phyloP scores from a whole-genome alignment of 2,888 invertebrate genomes.

The Epinotia nisella region DNA sequence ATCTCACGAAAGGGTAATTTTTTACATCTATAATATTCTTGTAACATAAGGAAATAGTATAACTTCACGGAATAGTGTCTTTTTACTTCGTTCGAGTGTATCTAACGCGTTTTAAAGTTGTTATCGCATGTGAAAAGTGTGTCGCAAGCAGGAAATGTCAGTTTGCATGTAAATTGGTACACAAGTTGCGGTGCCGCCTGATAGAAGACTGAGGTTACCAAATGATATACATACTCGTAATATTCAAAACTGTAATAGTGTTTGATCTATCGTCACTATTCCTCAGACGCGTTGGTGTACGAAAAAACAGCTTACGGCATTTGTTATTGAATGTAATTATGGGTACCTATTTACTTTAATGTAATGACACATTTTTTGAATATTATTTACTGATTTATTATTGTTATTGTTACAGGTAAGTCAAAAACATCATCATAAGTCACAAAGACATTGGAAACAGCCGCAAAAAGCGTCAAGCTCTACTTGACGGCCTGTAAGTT shows the following conservation, averaged over 20 bases:
- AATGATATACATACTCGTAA: background rate
- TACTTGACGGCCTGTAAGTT: background rate
- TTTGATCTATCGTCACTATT: too few relatives aligned
- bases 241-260: background rate
- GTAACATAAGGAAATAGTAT: background rate
- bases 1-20: background rate
- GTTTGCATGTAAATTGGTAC: conserved; percentile 66
- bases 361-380: background rate
- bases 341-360: too few relatives aligned
- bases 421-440: conserved; percentile 55
- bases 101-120: conserved; percentile 27
- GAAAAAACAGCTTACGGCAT: background rate
- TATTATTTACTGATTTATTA: background rate
- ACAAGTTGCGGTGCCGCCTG: conserved; percentile 27
- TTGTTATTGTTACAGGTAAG: conserved; percentile 84
- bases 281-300: too few relatives aligned
- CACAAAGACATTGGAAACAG: conserved; percentile 55
- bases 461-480: background rate
- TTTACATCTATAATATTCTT: background rate
- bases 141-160: conserved; percentile 74
- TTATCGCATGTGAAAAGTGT: conserved; percentile 70
- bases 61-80: conserved; percentile 7
- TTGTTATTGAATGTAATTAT: background rate
- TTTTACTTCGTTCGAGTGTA: conserved; percentile 9
- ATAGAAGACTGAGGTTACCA: conserved; percentile 24